Evolutionary conservation across 2,888 invertebrate species (phyloP), one percentile per base, ranked within the genome.

Genomic region (Dusona sp.): DNA sequence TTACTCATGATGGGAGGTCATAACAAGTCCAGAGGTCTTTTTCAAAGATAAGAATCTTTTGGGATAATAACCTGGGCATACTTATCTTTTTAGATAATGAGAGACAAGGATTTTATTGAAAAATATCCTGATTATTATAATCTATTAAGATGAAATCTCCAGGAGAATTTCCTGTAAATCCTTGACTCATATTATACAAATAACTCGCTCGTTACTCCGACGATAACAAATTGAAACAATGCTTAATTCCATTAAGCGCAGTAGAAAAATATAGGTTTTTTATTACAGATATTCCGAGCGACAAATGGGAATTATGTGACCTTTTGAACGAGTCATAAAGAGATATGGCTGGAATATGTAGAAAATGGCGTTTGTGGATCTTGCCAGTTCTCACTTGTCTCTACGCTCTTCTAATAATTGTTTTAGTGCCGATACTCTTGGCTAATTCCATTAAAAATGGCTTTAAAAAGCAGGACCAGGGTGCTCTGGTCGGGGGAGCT

Each of bases 291-390:
- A 74, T 79, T 51, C 45, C 67, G 16, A 78, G 54, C 33, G 13
- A 48, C 36, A 80, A 79, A 68, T 70, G 73, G 78, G 85, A 89
- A 89, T 83, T 90, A 91, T 91, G 90, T 92, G 91, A 92, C 88
- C 87, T 77, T 79, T 33, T 65, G 42, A 72, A 61, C 25, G 22
- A 54, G 19, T 75, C 8, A 48, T 33, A 38, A 80, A 85, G 84
- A 89, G 91, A 90, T 88, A 94, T 94, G 94, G 93, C 94, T 86
- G 90, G 91, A 42, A 89, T 94, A 86, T 94, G 92, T 88, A 92
- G 92, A 85, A 92, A 91, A 81, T 99, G 99, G 99, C 96, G 97
- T 93, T 95, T 97, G 89, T 99, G 99, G 98, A 98, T 99, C 93
- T 96, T 98, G 89, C 98, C 98, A 75, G 95, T 98, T 81, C 96